Base-by-base conservation (phyloP, 2,888 invertebrate genomes). In the Epistrophe grossulariae region DNA sequence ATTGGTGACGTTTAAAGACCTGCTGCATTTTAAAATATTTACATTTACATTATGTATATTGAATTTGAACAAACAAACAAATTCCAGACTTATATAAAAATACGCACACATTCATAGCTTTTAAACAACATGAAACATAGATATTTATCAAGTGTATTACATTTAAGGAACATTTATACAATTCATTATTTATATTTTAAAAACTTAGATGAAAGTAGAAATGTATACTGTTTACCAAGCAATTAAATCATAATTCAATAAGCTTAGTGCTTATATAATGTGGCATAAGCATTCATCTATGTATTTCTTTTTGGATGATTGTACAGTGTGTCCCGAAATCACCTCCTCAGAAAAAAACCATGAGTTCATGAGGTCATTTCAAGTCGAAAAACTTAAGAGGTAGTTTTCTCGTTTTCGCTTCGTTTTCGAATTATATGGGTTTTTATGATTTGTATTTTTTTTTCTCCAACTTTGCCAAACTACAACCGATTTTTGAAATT, bases 191-290 rank as follows among this genome's bases (percentile, higher is more conserved):
- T 66, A 76, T 52, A 71, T 66, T 71, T 64, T 9, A 48, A 43
- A 15, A 52, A 70, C 52, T 38, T 66, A 57, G 43, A 62, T 60
- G 59, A 31, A 59, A 19, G 52, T 60, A 72, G 28, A 68, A 19
- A 50, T 78, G 52, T 62, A 40, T 74, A 74, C 66, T 73, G 73
- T 81, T 68, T 81, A 73, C 40, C 13, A 24, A 64, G 13, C 55
- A 73, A 43, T 66, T 77, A 43, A 45, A 70, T 85, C 55, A 70
- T 66, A 72, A 60, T 62, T 43, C 60, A 72, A 11, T 77, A 24
- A 38, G 8, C 38, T 81, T 57, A 68, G 40, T 64, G 38, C 45
- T 50, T 64, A 24, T 17, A 38, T 19, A 52, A 40, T n/a, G 10
- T 38, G 24, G 13, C 40, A 43, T 45, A 60, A 72, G 55, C 64